Evolutionary conservation across 2,113 vertebrate species (phyloP).

Genomic region (Sorex araneus): DNA sequence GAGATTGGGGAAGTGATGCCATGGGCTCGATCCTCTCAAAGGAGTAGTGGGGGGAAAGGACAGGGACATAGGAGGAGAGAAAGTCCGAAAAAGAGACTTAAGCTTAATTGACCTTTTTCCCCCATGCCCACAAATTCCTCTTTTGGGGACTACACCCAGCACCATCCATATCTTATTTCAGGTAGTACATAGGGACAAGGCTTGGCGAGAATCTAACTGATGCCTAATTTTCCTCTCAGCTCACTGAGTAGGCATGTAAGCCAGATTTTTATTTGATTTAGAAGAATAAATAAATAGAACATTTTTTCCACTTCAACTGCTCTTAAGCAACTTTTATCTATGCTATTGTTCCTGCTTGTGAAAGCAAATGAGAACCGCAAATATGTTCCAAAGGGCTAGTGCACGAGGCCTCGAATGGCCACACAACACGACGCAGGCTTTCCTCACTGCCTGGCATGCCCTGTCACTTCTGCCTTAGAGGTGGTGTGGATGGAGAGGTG

Average conservation of each 20-base stretch:
- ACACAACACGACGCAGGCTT: too few relatives aligned
- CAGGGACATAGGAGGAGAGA: background rate
- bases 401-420: too few relatives aligned
- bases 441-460: background rate
- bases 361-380: background rate
- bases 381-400: too few relatives aligned
- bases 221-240: background rate
- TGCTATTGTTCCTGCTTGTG: background rate
- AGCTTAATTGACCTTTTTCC: background rate
- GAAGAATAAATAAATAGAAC: conserved; percentile 5
- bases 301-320: background rate
- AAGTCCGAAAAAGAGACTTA: background rate
- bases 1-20: background rate
- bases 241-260: background rate
- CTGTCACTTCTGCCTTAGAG: too few relatives aligned
- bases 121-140: too few relatives aligned
- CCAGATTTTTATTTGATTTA: conserved; percentile 21
- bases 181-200: too few relatives aligned
- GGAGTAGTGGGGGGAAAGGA: background rate
- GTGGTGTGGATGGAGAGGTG: background rate
- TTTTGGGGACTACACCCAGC: too few relatives aligned
- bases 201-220: too few relatives aligned
- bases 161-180: too few relatives aligned
- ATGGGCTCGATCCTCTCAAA: background rate
- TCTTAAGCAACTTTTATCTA: background rate